Conservation (phyloP, 2,888 invertebrate genomes). For the Amphiduros pacificus region DNA sequence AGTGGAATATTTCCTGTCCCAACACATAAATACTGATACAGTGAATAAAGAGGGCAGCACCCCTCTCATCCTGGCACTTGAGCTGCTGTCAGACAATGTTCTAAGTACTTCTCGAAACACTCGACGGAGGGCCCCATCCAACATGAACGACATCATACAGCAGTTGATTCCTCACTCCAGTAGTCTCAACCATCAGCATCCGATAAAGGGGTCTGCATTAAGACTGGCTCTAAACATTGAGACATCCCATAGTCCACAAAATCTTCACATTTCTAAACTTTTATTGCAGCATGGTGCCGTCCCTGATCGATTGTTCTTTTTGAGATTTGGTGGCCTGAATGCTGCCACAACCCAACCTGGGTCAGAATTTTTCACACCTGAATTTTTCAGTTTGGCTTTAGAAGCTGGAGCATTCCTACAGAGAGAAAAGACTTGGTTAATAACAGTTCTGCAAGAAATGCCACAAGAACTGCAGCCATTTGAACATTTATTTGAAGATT, state of each 20-base stretch:
- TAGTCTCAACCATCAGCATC: constrained; percentile 17
- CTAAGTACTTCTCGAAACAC: constrained; percentile 4
- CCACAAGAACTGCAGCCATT: constrained; percentile 22
- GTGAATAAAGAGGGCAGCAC: constrained; percentile 19
- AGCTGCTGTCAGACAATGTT: constrained; percentile 14
- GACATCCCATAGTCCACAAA: constrained; percentile 6
- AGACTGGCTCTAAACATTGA: constrained; percentile 17
- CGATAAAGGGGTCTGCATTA: constrained; percentile 18
- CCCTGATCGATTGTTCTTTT: constrained; percentile 24
- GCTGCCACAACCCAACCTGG: constrained; percentile 17
- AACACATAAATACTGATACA: not conserved
- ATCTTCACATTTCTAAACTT: constrained; percentile 13
- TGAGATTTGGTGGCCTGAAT: constrained; percentile 24
- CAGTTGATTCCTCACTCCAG: constrained; percentile 10
- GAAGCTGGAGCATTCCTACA: constrained; percentile 21
- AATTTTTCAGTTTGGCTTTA: constrained; percentile 19
- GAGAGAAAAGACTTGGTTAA: constrained; percentile 21
- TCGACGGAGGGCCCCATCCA: constrained; percentile 21
- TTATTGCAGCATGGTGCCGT: constrained; percentile 25
- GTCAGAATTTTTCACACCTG: constrained; percentile 20
- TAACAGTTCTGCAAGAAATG: constrained; percentile 23
- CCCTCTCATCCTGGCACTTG: constrained; percentile 17
- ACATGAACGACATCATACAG: constrained; percentile 18
- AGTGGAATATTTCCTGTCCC: constrained; percentile 17
- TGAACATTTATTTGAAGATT: constrained; percentile 13